These are phyloP conservation scores for Ctenochaetus hawaiiensis DNA, from an alignment of 2,797 vertebrate species.

Conservation along the genomic window DNA sequence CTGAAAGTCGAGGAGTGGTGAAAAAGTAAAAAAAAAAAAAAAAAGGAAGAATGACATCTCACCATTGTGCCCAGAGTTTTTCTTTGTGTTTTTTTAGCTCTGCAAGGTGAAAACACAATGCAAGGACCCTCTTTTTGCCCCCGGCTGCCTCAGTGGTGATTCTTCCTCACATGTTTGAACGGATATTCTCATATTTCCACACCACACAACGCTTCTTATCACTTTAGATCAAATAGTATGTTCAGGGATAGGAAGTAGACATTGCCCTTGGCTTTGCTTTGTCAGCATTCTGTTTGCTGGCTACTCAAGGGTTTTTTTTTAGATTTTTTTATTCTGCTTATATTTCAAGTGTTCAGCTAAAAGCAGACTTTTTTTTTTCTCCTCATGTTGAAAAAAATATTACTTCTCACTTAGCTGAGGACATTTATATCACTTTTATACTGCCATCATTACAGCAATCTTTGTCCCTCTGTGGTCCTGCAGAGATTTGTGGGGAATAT, in stretches of 20 bases:
- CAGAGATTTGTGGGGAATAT: slow-evolving; percentile 93
- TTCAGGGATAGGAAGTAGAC: slow-evolving; percentile 45
- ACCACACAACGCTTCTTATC: slow-evolving; percentile 59
- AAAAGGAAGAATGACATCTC: slow-evolving; percentile 53
- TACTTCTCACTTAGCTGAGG: slow-evolving; percentile 22
- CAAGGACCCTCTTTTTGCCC: slow-evolving; percentile 40
- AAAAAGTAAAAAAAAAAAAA: slow-evolving; percentile 46
- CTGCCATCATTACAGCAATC: neutral
- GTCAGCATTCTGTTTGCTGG: slow-evolving; percentile 52
- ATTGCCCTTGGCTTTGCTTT: slow-evolving; percentile 48
- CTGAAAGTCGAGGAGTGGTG: slow-evolving; percentile 27
- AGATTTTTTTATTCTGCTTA: slow-evolving; percentile 35
- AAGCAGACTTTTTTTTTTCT: slow-evolving; percentile 4
- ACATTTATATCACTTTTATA: slow-evolving; percentile 16
- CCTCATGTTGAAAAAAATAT: slow-evolving; percentile 32
- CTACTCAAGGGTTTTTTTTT: slow-evolving; percentile 41
- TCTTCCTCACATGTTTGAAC: slow-evolving; percentile 39
- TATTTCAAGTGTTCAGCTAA: slow-evolving; percentile 45
- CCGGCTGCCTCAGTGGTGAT: slow-evolving; percentile 37
- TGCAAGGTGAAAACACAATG: slow-evolving; percentile 49
- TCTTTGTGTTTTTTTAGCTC: slow-evolving; percentile 52
- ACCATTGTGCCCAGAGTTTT: slow-evolving; percentile 52
- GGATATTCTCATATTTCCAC: slow-evolving; percentile 55
- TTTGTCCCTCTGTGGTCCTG: slow-evolving; percentile 32
- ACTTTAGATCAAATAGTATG: slow-evolving; percentile 63